Conservation (phyloP, 2,797 vertebrate genomes). For the Alfaro cultratus region DNA sequence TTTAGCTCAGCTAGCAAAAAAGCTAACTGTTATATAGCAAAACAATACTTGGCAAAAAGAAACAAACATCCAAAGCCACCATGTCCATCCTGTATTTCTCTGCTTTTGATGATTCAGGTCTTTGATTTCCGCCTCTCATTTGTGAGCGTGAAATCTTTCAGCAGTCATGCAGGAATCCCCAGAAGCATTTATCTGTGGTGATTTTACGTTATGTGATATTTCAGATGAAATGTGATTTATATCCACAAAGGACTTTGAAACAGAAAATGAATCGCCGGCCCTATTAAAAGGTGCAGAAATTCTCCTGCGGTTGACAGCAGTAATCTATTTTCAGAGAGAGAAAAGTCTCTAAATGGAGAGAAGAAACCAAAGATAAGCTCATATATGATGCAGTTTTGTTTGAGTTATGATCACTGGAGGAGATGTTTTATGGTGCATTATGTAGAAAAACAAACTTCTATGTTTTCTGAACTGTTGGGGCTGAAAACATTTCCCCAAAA, state of each 20-base stretch:
- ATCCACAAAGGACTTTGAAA: conserved; percentile 11
- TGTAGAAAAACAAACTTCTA: not conserved
- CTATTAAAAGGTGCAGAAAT: conserved; percentile 9
- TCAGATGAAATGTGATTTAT: conserved; percentile 23
- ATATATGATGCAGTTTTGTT: not conserved
- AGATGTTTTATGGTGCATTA: not conserved
- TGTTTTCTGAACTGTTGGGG: not conserved
- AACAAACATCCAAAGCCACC: not conserved
- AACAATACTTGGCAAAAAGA: not conserved
- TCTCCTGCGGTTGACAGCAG: not conserved
- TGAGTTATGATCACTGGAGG: not conserved
- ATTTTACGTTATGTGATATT: not conserved
- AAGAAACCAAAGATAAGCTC: not conserved
- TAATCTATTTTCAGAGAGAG: not conserved
- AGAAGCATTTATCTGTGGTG: not conserved
- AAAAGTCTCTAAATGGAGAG: not conserved
- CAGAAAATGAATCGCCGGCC: conserved; percentile 4
- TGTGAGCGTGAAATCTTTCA: conserved; percentile 6
- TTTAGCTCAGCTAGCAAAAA: not conserved
- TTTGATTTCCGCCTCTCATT: not conserved
- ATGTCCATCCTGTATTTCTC: not conserved
- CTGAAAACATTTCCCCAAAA: not conserved
- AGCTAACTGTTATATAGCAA: not conserved
- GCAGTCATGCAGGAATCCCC: not conserved
- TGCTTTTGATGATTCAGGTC: not conserved